Evolutionary conservation across 1,140 invertebrate genomes (phyloP).

Genomic region (Drosophila carrolli): DNA sequence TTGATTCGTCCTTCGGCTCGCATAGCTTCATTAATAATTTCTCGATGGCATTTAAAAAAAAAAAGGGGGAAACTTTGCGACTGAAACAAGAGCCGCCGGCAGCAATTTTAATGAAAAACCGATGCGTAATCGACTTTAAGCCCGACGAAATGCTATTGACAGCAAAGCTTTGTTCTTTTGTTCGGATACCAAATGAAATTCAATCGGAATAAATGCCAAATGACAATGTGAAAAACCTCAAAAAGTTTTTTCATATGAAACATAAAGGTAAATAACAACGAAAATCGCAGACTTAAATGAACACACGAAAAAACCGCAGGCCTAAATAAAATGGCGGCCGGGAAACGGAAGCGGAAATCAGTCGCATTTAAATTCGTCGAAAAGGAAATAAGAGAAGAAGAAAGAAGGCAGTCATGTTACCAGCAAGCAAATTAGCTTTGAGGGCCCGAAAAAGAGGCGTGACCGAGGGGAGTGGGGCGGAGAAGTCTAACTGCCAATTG

Average conservation of each 20-base stretch:
- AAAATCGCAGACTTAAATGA: slow-evolving; percentile 27
- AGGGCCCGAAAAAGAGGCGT: slow-evolving; percentile 21
- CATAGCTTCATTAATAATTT: slow-evolving; percentile 71
- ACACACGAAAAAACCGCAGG: slow-evolving; percentile 21
- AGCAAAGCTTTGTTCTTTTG: slow-evolving; percentile 4
- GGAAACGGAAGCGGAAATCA: slow-evolving; percentile 66
- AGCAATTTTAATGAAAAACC: slow-evolving; percentile 40
- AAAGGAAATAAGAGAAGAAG: slow-evolving; percentile 15
- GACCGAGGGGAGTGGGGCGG: slow-evolving; percentile 2
- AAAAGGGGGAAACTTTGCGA: slow-evolving; percentile 9
- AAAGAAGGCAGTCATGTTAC: slow-evolving; percentile 21
- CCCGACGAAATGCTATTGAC: slow-evolving; percentile 31
- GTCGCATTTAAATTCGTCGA: slow-evolving; percentile 63
- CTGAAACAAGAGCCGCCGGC: slow-evolving; percentile 23
- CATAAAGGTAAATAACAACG: slow-evolving; percentile 33
- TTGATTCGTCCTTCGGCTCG: slow-evolving; percentile 67
- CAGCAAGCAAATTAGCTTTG: slow-evolving; percentile 58
- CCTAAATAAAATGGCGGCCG: slow-evolving; percentile 51
- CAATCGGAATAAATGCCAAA: slow-evolving; percentile 31
- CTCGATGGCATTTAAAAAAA: slow-evolving; percentile 49
- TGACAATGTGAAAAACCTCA: slow-evolving; percentile 11
- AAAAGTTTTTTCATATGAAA: slow-evolving; percentile 3
- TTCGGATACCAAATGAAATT: slow-evolving; percentile 30
- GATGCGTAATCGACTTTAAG: slow-evolving; percentile 34
- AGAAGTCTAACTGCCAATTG: slow-evolving; percentile 56